Evolutionary conservation across 2,113 vertebrate genomes (phyloP).

Genomic region (Oncorhynchus masou): DNA sequence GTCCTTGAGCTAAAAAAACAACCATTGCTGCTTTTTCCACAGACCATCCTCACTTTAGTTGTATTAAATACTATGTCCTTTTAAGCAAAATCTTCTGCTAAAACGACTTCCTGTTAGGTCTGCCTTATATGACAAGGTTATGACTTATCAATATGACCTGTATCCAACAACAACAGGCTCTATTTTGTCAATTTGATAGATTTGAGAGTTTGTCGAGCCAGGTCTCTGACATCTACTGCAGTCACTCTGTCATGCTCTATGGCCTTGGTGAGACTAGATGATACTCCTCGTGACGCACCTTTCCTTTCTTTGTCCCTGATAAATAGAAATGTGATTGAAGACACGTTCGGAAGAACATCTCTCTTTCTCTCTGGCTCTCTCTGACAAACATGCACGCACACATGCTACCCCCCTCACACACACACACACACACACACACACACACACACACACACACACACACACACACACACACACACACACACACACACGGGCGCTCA

Average conservation of each 20-base stretch:
- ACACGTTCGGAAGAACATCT: not conserved
- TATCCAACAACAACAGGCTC: too few relatives aligned
- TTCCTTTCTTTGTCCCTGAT: conserved; percentile 14
- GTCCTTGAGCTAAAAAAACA: conserved; percentile 79
- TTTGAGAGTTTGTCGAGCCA: not conserved
- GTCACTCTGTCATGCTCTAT: not conserved
- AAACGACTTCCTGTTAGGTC: not conserved
- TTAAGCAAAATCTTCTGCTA: conserved; percentile 20
- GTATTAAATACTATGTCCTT: conserved; percentile 35
- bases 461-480: too few relatives aligned
- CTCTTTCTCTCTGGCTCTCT: not conserved
- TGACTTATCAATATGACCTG: not conserved
- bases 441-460: too few relatives aligned
- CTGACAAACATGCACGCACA: not conserved
- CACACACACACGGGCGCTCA: not conserved
- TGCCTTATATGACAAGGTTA: not conserved
- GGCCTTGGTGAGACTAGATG: conserved; percentile 9
- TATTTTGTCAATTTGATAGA: not conserved
- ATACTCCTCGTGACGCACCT: conserved; percentile 11
- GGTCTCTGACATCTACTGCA: not conserved
- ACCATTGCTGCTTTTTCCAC: conserved; percentile 78
- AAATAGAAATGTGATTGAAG: conserved; percentile 14
- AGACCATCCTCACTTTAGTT: conserved; percentile 68
- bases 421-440: not conserved
- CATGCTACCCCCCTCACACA: too few relatives aligned